A percentile compares a stretch with the other conserved stretches of the same genome.
phyloP scores from a whole-genome alignment of 2,888 invertebrate species.

The Baronia brevicornis region DNA sequence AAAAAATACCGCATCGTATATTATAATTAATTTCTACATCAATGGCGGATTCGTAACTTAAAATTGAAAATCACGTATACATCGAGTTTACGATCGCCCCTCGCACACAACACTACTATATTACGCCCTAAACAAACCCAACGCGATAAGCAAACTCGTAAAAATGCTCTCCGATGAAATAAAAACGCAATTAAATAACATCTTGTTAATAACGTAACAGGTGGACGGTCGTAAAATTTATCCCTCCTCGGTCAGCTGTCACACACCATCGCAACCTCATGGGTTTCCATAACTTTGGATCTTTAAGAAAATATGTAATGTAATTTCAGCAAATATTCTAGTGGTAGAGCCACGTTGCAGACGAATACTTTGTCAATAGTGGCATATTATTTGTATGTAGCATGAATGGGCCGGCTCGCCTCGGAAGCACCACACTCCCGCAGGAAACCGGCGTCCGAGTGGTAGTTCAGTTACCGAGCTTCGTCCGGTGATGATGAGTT shows the following conservation, averaged over 20 bases:
- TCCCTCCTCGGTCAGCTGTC: constrained; percentile 11
- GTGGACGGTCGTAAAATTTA: constrained; percentile 26
- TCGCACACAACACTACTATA: constrained; percentile 29
- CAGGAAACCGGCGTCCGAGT: too few relatives aligned
- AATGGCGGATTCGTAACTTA: constrained; percentile 20
- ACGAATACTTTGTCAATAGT: too few relatives aligned
- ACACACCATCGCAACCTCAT: constrained; percentile 4
- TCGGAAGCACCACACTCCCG: too few relatives aligned
- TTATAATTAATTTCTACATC: too few relatives aligned
- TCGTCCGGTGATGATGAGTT: too few relatives aligned
- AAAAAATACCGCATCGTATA: too few relatives aligned
- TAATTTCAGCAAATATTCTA: constrained; percentile 4
- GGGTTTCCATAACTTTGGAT: constrained; percentile 6
- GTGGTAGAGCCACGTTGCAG: too few relatives aligned
- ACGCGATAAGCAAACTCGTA: constrained; percentile 26
- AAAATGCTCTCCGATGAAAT: constrained; percentile 29
- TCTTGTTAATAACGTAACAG: constrained; percentile 28
- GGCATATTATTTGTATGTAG: too few relatives aligned
- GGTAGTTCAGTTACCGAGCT: too few relatives aligned
- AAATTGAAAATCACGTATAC: constrained; percentile 3
- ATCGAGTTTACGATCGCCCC: constrained; percentile 9
- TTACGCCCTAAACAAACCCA: constrained; percentile 40
- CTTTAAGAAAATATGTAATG: too few relatives aligned
- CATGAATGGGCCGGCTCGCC: too few relatives aligned
- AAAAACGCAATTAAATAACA: constrained; percentile 35